These are phyloP conservation scores for Sycobia sp. DNA, from an alignment of 1,140 invertebrate genomes.

Conservation along the genomic window DNA sequence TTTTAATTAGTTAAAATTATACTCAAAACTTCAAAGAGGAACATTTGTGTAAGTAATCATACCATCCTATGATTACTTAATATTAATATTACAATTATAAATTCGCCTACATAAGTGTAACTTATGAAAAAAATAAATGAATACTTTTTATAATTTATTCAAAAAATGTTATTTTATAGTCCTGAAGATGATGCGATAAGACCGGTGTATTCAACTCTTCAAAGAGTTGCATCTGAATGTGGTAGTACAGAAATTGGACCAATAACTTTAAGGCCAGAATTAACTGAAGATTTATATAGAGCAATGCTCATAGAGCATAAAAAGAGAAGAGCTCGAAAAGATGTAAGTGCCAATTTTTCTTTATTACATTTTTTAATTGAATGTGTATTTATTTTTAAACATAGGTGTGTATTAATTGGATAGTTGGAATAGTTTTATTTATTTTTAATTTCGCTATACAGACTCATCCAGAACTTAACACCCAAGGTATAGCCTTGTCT, in stretches of 20 bases:
- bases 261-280: conserved; percentile 58
- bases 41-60: too few relatives aligned
- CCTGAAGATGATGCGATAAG: conserved; percentile 52
- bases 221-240: conserved; percentile 60
- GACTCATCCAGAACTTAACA: conserved; percentile 66
- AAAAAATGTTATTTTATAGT: conserved; percentile 16
- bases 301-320: conserved; percentile 71
- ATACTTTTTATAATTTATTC: too few relatives aligned
- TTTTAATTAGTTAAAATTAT: too few relatives aligned
- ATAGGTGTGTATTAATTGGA: conserved; percentile 22
- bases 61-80: too few relatives aligned
- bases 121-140: too few relatives aligned
- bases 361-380: too few relatives aligned
- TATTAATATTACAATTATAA: too few relatives aligned
- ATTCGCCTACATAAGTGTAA: too few relatives aligned
- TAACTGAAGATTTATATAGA: conserved; percentile 73
- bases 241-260: conserved; percentile 41
- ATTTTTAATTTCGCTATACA: conserved; percentile 37
- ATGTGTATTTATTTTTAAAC: conserved; percentile 38
- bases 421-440: too few relatives aligned
- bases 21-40: too few relatives aligned
- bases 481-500: conserved; percentile 64
- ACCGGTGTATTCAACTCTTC: conserved; percentile 62
- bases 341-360: conserved; percentile 57
- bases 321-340: conserved; percentile 64